phyloP scores from a whole-genome alignment of 1,140 invertebrate genomes.

The Oppia nitens region DNA sequence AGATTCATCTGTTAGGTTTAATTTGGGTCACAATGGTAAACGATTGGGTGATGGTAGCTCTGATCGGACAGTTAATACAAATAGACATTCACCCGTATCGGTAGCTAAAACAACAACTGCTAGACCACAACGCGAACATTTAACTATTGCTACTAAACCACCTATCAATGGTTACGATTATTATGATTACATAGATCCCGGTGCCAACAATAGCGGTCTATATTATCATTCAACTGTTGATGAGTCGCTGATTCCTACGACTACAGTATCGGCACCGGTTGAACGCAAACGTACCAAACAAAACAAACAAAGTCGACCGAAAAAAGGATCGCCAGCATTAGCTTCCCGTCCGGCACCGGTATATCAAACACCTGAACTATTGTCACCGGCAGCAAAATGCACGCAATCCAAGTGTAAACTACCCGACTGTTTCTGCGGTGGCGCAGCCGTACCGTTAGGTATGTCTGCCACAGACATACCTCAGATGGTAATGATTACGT shows the following conservation, averaged over 20 bases:
- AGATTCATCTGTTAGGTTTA: too few species aligned
- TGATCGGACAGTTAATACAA: too few species aligned
- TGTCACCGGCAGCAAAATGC: conserved; percentile 33
- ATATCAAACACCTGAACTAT: conserved; percentile 19
- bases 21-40: too few species aligned
- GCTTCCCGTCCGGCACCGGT: conserved; percentile 12
- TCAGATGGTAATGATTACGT: conserved; percentile 77
- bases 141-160: not conserved
- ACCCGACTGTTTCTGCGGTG: conserved; percentile 77
- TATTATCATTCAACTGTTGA: not conserved
- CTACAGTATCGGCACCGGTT: not conserved
- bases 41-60: too few species aligned
- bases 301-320: not conserved
- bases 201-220: not conserved
- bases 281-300: not conserved
- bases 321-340: conserved; percentile 1
- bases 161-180: not conserved
- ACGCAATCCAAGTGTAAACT: conserved; percentile 67
- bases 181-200: not conserved
- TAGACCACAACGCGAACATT: not conserved
- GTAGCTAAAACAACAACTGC: not conserved
- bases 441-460: conserved; percentile 67
- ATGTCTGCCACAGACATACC: conserved; percentile 59
- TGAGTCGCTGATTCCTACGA: not conserved
- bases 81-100: too few species aligned